Conservation (phyloP, 2,797 vertebrate species). For the Megaceryle alcyon region DNA sequence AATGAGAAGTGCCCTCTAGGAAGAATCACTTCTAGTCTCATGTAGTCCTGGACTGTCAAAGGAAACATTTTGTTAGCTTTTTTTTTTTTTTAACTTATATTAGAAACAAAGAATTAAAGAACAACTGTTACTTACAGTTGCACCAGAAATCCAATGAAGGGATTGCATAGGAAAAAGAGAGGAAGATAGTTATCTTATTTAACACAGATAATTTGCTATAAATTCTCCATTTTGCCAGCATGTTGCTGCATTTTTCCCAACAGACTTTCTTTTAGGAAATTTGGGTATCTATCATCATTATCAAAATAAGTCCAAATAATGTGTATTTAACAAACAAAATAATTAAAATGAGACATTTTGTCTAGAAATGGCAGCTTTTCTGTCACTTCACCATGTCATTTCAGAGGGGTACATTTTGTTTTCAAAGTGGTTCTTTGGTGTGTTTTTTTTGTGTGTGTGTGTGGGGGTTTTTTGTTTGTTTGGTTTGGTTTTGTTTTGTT, state of each 20-base stretch:
- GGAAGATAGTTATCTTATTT: not conserved
- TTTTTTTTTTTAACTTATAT: not conserved
- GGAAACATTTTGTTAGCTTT: not conserved
- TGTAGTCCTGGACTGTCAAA: not conserved
- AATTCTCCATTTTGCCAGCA: not conserved
- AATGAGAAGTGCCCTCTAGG: not conserved
- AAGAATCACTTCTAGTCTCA: not conserved
- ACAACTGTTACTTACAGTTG: not conserved
- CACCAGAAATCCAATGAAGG: not conserved
- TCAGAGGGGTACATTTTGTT: not conserved
- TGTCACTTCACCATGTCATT: not conserved
- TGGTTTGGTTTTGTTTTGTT: not conserved
- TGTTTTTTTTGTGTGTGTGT: no score
- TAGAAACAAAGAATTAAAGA: not conserved
- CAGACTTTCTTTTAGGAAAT: not conserved
- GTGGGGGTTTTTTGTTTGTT: no score
- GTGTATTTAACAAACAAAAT: not conserved
- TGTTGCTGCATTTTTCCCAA: not conserved
- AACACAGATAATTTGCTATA: not conserved
- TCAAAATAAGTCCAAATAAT: not conserved
- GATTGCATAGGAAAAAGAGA: not conserved
- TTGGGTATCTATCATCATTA: not conserved
- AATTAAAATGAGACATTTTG: not conserved
- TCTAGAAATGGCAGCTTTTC: not conserved
- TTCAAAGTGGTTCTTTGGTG: not conserved